phyloP scores from a whole-genome alignment of 2,888 invertebrate genomes.

The Synanthedon vespiformis region DNA sequence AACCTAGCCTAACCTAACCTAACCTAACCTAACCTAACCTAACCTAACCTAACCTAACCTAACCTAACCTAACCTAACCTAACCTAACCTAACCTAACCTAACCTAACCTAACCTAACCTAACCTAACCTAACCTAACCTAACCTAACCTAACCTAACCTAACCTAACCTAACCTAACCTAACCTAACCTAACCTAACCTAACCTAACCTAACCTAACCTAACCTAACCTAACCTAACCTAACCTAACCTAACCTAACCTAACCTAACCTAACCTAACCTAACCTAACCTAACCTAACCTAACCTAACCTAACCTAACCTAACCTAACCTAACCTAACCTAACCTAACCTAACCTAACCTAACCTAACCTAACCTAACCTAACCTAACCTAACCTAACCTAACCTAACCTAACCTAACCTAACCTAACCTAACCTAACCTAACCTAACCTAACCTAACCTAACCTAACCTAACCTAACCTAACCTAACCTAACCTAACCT shows the following conservation, averaged over 20 bases:
- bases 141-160: neutral
- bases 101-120: no score
- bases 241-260: constrained; percentile 4
- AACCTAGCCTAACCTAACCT: no score
- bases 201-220: constrained; percentile 2
- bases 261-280: no score
- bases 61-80: no score
- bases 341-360: constrained; percentile 3
- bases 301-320: constrained; percentile 9
- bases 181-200: constrained; percentile 4
- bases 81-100: no score
- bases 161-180: constrained; percentile 2
- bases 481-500: constrained; percentile 4
- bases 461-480: constrained; percentile 6
- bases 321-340: constrained; percentile 8
- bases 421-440: no score
- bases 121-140: no score
- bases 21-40: no score
- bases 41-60: no score
- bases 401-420: no score
- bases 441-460: constrained; percentile 3
- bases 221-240: constrained; percentile 4
- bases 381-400: no score
- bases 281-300: no score
- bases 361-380: neutral